Percentiles rank a stretch among this genome's conserved stretches.
These are phyloP conservation scores for Pitta sordida DNA, from an alignment of 2,113 vertebrate genomes.

Conservation along the genomic window DNA sequence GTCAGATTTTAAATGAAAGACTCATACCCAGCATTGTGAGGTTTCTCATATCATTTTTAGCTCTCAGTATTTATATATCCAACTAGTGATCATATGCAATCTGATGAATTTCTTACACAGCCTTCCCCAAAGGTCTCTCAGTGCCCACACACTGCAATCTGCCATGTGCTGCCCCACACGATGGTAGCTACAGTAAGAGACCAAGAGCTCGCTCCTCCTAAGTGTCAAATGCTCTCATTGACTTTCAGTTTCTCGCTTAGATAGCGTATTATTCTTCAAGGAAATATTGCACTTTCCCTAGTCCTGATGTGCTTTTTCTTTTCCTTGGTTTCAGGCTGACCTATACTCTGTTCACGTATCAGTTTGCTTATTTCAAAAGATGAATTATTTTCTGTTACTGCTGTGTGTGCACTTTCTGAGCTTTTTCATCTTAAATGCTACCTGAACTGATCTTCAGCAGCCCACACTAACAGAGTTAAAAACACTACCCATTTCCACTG, in stretches of 20 bases:
- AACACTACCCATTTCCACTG: neutral
- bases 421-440: constrained; percentile 15
- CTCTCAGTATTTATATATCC: neutral
- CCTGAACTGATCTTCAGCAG: constrained; percentile 22
- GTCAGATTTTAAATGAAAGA: neutral
- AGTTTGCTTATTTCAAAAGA: neutral
- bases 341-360: neutral
- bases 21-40: neutral
- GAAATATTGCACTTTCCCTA: neutral
- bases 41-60: neutral
- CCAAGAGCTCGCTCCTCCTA: neutral
- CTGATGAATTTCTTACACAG: neutral
- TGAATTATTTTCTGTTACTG: neutral
- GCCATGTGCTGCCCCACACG: neutral
- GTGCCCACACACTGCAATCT: neutral
- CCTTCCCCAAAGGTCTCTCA: neutral
- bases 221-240: neutral
- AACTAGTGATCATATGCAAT: neutral
- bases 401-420: neutral
- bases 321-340: neutral
- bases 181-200: neutral
- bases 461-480: neutral
- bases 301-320: neutral
- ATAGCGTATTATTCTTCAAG: neutral
- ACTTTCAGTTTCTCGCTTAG: neutral